These are phyloP conservation scores for Agriopis aurantiaria DNA, from an alignment of 2,888 invertebrate genomes.

Conservation along the genomic window DNA sequence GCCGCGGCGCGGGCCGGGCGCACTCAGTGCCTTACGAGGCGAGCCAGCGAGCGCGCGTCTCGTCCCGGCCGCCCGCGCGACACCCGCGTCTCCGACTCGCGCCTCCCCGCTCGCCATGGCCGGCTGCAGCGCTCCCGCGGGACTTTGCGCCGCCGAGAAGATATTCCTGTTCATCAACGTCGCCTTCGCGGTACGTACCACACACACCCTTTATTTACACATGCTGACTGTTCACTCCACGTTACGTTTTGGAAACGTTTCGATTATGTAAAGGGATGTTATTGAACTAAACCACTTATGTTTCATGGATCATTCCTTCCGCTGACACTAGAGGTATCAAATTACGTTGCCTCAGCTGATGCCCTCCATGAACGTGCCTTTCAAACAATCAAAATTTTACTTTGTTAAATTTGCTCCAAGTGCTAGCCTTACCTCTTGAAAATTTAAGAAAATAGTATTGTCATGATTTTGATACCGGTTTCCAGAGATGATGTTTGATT, in stretches of 20 bases:
- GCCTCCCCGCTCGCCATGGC: conserved; percentile 56
- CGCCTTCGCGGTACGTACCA: conserved; percentile 75
- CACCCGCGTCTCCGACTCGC: conserved; percentile 33
- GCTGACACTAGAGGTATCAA: not conserved
- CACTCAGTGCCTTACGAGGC: conserved; percentile 73
- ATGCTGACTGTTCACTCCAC: conserved; percentile 1
- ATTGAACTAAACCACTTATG: not conserved
- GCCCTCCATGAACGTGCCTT: not conserved
- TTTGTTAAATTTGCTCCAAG: too few relatives aligned
- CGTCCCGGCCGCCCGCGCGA: conserved; percentile 17
- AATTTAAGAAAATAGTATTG: too few relatives aligned
- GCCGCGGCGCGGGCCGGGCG: conserved; percentile 24
- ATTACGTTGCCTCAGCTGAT: not conserved
- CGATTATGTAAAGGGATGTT: conserved; percentile 15
- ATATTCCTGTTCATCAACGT: conserved; percentile 83
- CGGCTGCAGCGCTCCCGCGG: conserved; percentile 62
- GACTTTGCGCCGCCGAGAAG: conserved; percentile 73
- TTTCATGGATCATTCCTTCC: not conserved
- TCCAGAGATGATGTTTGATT: too few relatives aligned
- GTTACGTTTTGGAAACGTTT: conserved; percentile 4
- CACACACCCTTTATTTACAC: not conserved
- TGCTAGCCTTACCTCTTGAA: too few relatives aligned
- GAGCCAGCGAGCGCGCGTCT: conserved; percentile 49
- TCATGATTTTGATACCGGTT: too few relatives aligned
- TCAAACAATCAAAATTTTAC: too few relatives aligned